These are phyloP conservation scores for Hymenopus coronatus DNA, from an alignment of 2,888 invertebrate genomes.

Conservation along the genomic window DNA sequence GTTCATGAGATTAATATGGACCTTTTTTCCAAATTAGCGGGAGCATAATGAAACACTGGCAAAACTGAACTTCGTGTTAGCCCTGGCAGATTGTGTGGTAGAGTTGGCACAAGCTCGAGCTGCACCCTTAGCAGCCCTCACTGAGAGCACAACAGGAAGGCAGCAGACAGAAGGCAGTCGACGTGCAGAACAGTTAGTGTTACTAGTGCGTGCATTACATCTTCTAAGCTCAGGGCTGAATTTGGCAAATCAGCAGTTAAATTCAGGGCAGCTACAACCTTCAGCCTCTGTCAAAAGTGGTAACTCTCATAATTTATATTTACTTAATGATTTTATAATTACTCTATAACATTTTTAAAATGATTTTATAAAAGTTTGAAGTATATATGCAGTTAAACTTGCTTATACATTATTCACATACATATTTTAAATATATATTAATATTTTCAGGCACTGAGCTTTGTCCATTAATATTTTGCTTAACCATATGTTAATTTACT, in stretches of 20 bases:
- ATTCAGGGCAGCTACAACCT: constrained; percentile 80
- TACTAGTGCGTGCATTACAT: constrained; percentile 87
- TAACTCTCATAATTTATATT: constrained; percentile 45
- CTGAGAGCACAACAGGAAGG: constrained; percentile 27
- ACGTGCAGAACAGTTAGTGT: constrained; percentile 76
- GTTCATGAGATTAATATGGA: no score
- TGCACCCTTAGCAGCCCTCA: constrained; percentile 63
- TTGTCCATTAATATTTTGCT: no score
- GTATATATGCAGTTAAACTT: no score
- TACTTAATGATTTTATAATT: no score
- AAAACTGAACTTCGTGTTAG: constrained; percentile 94
- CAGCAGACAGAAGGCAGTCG: constrained; percentile 45
- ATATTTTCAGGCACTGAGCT: no score
- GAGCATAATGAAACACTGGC: constrained; percentile 96
- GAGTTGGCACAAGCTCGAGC: constrained; percentile 82
- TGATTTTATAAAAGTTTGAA: no score
- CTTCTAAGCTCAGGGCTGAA: constrained; percentile 92
- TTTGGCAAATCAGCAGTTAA: constrained; percentile 82
- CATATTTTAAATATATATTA: no score
- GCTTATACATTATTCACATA: no score
- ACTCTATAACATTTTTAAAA: no score
- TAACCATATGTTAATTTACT: no score
- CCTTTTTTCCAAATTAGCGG: constrained; percentile 54
- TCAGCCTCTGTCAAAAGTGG: constrained; percentile 89
- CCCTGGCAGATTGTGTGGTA: constrained; percentile 90